phyloP scores from a whole-genome alignment of 2,797 vertebrate genomes.

The Rhinichthys osculus region DNA sequence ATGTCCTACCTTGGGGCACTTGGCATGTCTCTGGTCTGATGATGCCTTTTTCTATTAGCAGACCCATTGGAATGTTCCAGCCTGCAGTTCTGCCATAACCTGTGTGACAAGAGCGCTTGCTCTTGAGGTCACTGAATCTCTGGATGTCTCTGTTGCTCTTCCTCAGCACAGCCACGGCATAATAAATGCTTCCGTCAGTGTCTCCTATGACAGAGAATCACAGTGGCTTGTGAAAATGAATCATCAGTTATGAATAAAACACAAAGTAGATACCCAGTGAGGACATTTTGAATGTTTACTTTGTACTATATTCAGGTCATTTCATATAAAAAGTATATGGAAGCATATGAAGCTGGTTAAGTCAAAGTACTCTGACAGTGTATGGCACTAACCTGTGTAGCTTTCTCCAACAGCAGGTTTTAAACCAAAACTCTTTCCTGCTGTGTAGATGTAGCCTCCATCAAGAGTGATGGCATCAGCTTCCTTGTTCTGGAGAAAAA shows the following conservation, averaged over 20 bases:
- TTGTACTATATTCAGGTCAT: slow-evolving; percentile 12
- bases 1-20: slow-evolving; percentile 77
- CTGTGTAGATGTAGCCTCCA: slow-evolving; percentile 88
- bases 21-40: slow-evolving; percentile 77
- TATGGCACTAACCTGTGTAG: slow-evolving; percentile 82
- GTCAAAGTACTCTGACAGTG: not conserved
- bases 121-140: slow-evolving; percentile 82
- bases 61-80: slow-evolving; percentile 87
- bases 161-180: slow-evolving; percentile 87
- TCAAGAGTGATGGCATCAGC: slow-evolving; percentile 86
- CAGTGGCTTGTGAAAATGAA: slow-evolving; percentile 23
- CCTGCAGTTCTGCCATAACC: slow-evolving; percentile 84
- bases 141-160: slow-evolving; percentile 77
- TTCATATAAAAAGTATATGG: not conserved
- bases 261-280: not conserved
- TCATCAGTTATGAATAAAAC: slow-evolving; percentile 24
- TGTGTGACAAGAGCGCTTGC: slow-evolving; percentile 89
- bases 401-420: slow-evolving; percentile 89
- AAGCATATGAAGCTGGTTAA: not conserved
- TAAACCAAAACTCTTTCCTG: slow-evolving; percentile 87
- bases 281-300: not conserved
- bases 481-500: slow-evolving; percentile 80
- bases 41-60: slow-evolving; percentile 76
- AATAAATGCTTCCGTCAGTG: slow-evolving; percentile 80
- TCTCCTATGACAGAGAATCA: slow-evolving; percentile 71